These are phyloP conservation scores for Vanessa cardui DNA, from an alignment of 2,888 invertebrate species.

Conservation along the genomic window DNA sequence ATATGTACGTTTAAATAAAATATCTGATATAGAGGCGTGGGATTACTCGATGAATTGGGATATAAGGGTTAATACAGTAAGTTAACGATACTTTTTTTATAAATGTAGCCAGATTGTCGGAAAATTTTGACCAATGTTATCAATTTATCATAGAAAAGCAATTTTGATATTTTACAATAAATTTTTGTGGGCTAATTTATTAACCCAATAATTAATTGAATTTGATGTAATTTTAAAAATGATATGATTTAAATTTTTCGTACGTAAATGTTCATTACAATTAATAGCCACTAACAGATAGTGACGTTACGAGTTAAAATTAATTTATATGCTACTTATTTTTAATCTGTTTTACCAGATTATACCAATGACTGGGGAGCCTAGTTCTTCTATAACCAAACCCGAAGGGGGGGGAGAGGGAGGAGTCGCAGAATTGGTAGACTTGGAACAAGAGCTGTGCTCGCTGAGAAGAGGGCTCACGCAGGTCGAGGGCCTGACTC, in stretches of 20 bases:
- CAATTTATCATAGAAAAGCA: too few relatives aligned
- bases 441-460: constrained; percentile 93
- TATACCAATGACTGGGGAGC: constrained; percentile 58
- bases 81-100: background rate
- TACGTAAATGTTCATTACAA: too few relatives aligned
- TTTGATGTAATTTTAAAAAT: too few relatives aligned
- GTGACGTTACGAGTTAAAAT: too few relatives aligned
- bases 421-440: constrained; percentile 93
- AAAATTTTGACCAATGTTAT: too few relatives aligned
- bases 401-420: constrained; percentile 69
- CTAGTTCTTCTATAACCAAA: constrained; percentile 51
- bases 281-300: too few relatives aligned
- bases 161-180: too few relatives aligned
- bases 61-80: background rate
- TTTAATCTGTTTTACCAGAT: constrained; percentile 44
- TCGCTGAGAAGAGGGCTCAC: constrained; percentile 93
- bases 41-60: constrained; percentile 4
- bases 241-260: too few relatives aligned
- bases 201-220: too few relatives aligned
- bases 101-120: too few relatives aligned
- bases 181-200: too few relatives aligned
- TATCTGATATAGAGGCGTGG: background rate
- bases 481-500: constrained; percentile 93
- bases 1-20: constrained; percentile 12
- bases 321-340: background rate